Base-by-base conservation (phyloP, 1,140 invertebrate species). In the Littorina saxatilis region DNA sequence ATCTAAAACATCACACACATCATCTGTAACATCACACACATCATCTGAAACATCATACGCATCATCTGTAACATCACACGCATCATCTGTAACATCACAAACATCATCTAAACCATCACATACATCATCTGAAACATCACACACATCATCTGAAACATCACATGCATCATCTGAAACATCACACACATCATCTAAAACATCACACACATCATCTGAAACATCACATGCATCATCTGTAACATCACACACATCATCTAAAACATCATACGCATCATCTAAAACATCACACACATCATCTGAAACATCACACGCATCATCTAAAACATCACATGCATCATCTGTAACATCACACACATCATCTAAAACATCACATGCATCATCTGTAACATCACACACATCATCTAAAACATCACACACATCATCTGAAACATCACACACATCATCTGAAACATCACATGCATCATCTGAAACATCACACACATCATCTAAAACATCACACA, bases 271-370 rank as follows among this genome's bases (percentile, higher is more conserved):
- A 58, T 47, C 43, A 47, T 47, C 55, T 58, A 5, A 2, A 29
- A 7, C 29, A 29, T 32, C 61, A 66, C n/a, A n/a, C n/a, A n/a
- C n/a, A n/a, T n/a, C n/a, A n/a, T n/a, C n/a, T n/a, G n/a, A n/a
- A n/a, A n/a, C n/a, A n/a, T 92, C 27, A 91, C 88, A 58, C 91
- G 88, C 87, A 92, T 88, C 90, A 93, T 91, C 92, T 93, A 73
- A n/a, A 81, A 61, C 35, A 47, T 76, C n/a, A n/a, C n/a, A 75
- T 50, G 75, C 11, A 58, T 47, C 43, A 47, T 47, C 55, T 58
- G n/a, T 29, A 29, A 7, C 29, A 29, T 92, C 27, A 91, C 88
- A 58, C 91, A 88, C 87, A 92, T 88, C 90, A 93, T 91, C 92
- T 93, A 73, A n/a, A 81, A 61, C 35, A 47, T 76, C n/a, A n/a